These are phyloP conservation scores for Procavia capensis DNA, from an alignment of 2,113 vertebrate species.

Conservation along the genomic window DNA sequence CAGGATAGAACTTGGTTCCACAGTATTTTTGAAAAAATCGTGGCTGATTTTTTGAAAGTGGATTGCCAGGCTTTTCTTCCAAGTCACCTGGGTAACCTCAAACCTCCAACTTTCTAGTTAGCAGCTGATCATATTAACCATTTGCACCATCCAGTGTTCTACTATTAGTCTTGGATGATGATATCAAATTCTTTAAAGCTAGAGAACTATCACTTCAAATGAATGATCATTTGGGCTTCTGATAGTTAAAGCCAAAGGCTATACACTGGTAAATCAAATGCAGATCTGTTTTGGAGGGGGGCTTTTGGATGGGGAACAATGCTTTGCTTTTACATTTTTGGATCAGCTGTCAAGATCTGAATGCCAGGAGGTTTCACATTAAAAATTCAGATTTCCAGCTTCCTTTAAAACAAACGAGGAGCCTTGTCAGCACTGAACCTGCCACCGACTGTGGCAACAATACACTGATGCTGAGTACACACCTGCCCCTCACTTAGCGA, in stretches of 20 bases:
- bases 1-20: neutral
- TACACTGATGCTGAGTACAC: too few relatives aligned
- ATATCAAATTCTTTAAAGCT: neutral
- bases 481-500: too few relatives aligned
- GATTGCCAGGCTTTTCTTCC: neutral
- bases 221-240: neutral
- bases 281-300: too few relatives aligned
- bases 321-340: neutral
- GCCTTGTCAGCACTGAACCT: neutral
- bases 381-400: neutral
- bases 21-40: neutral
- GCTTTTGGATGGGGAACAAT: too few relatives aligned
- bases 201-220: neutral
- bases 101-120: neutral
- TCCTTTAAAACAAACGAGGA: neutral
- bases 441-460: fast-evolving
- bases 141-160: neutral
- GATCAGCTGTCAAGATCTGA: neutral
- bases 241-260: neutral
- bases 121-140: neutral
- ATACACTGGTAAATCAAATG: neutral
- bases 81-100: neutral
- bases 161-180: neutral
- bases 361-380: neutral
- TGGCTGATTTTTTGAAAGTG: neutral